Base-by-base conservation (phyloP, 1,140 invertebrate genomes). In the Megalonaias nervosa region DNA sequence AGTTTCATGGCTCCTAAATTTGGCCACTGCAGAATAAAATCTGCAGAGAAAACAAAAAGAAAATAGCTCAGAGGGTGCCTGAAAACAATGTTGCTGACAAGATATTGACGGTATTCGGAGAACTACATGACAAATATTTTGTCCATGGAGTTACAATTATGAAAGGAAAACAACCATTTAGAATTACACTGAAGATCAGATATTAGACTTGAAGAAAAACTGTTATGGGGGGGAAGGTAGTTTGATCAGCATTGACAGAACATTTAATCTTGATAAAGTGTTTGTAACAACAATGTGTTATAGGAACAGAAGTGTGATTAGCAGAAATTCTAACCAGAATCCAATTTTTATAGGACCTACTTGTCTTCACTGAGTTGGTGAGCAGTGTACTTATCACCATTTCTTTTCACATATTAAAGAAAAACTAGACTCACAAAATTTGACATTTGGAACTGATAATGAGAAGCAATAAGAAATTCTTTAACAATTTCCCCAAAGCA, bases 1-100 rank as follows among this genome's bases (percentile, higher is more conserved):
- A 65, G 62, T 19, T 14, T 19, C 5, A 16, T 23, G 3, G 72
- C 72, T 13, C 62, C 38, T 23, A 74, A 74, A 67, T 66, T 16
- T 23, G 55, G 48, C 72, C 72, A 58, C 48, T 74, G 11, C 72
- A 74, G n/a, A 65, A 74, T 57, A 73, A 65, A 56, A n/a, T 74
- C 13, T 67, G 56, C 48, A 19, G 59, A 6, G 64, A 67, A 67
- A 74, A 31, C 14, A 74, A 57, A 5, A 74, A 74, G 67, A 14
- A 64, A 14, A 64, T 55, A 23, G 48, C n/a, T 13, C 38, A 17
- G 23, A 60, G 15, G 5, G 48, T n/a, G 19, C 71, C 0, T 19
- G 48, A 38, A 62, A 60, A 26, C 9, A 74, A 74, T 58, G n/a
- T 67, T 17, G 64, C 48, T n/a, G 64, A 74, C 21, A 56, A 73